These are phyloP conservation scores for Pyrrhopygopsis socrates DNA, from an alignment of 2,888 invertebrate genomes.

Conservation along the genomic window DNA sequence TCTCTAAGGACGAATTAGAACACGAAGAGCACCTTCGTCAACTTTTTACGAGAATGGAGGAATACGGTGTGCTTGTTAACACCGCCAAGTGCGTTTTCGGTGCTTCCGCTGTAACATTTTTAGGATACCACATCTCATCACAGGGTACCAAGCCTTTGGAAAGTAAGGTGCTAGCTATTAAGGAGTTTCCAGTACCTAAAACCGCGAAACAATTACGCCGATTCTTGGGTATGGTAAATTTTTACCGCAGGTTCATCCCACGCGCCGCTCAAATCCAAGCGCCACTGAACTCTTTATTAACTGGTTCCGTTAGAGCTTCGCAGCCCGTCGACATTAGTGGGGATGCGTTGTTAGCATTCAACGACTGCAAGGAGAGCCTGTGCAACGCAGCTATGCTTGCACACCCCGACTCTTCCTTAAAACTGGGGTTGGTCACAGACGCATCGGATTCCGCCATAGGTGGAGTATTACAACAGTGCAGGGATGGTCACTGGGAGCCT, in stretches of 20 bases:
- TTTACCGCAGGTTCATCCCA: conserved; percentile 62
- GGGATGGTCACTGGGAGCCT: conserved; percentile 85
- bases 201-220: too few relatives aligned
- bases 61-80: too few relatives aligned
- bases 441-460: conserved; percentile 13
- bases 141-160: too few relatives aligned
- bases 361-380: conserved; percentile 84
- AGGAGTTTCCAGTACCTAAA: too few relatives aligned
- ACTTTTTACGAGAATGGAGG: too few relatives aligned
- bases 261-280: conserved; percentile 84
- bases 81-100: too few relatives aligned
- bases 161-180: too few relatives aligned
- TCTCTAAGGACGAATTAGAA: too few relatives aligned
- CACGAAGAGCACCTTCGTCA: too few relatives aligned
- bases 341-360: conserved; percentile 77
- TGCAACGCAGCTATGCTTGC: conserved; percentile 46
- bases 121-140: too few relatives aligned
- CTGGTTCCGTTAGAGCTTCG: conserved; percentile 84
- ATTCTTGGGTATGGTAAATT: too few relatives aligned
- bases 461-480: conserved; percentile 1
- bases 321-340: conserved; percentile 80
- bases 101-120: too few relatives aligned
- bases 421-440: conserved; percentile 25
- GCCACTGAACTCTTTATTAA: conserved; percentile 84
- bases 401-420: background rate